These are phyloP conservation scores for Etheostoma perlongum DNA, from an alignment of 2,797 vertebrate genomes.

Conservation along the genomic window DNA sequence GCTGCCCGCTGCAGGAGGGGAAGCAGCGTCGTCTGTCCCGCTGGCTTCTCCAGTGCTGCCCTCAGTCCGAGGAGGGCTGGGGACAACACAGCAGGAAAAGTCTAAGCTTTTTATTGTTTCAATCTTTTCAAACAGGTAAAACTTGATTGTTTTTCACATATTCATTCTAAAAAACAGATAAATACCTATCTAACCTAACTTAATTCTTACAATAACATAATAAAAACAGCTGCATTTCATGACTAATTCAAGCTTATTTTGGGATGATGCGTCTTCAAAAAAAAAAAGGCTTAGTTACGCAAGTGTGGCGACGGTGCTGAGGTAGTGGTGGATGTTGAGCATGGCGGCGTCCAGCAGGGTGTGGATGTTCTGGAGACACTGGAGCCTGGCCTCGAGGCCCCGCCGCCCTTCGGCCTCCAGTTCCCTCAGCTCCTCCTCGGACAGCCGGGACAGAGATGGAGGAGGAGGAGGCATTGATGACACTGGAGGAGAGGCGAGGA, in stretches of 20 bases:
- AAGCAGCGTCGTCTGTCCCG: constrained; percentile 29
- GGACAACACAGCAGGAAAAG: neutral
- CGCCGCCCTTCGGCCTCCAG: constrained; percentile 93
- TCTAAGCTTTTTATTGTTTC: no score
- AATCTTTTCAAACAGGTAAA: neutral
- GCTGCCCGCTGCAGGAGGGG: constrained; percentile 49
- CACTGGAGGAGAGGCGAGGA: constrained; percentile 76
- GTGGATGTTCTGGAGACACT: constrained; percentile 97
- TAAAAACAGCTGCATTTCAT: neutral
- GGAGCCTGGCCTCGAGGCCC: constrained; percentile 92
- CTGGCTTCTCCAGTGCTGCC: constrained; percentile 53
- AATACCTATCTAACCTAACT: no score
- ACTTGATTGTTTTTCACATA: neutral
- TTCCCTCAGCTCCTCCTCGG: constrained; percentile 91
- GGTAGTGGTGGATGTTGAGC: constrained; percentile 98
- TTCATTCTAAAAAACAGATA: no score
- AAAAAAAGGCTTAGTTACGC: constrained; percentile 73
- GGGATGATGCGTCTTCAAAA: no score
- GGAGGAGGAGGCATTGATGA: constrained; percentile 95
- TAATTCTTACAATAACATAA: neutral
- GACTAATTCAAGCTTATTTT: neutral
- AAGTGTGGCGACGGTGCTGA: constrained; percentile 90
- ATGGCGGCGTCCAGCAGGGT: constrained; percentile 95
- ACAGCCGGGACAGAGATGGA: constrained; percentile 90
- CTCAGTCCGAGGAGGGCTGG: constrained; percentile 81